Evolutionary conservation across 92 coral and sea anemone species (phyloP).

Genomic region (Palythoa grandiflora): DNA sequence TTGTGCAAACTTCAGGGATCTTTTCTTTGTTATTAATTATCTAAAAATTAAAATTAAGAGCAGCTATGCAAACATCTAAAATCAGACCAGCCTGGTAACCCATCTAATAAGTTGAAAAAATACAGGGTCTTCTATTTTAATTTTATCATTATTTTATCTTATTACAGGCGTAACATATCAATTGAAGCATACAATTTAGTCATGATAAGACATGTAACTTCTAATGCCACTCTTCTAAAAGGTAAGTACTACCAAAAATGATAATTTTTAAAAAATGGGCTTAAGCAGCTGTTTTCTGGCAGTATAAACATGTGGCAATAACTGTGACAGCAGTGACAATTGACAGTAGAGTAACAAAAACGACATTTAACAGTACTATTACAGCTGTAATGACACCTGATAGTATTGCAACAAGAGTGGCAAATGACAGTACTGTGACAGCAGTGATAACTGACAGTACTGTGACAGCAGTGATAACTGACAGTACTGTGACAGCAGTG

Average conservation of each 20-base stretch:
- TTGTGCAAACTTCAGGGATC: too few relatives aligned
- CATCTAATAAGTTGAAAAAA: too few relatives aligned
- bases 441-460: neutral
- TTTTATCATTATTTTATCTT: neutral
- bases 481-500: neutral
- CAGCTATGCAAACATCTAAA: too few relatives aligned
- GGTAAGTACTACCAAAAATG: slow-evolving; percentile 51
- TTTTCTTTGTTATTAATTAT: too few relatives aligned
- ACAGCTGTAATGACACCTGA: neutral
- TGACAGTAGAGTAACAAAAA: neutral
- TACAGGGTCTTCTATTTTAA: too few relatives aligned
- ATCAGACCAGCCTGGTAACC: too few relatives aligned
- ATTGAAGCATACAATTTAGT: slow-evolving; percentile 86
- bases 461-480: neutral
- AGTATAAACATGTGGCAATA: too few relatives aligned
- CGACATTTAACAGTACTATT: neutral
- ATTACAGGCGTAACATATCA: slow-evolving; percentile 83
- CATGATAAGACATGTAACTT: slow-evolving; percentile 77
- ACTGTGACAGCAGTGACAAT: neutral
- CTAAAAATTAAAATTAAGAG: too few relatives aligned
- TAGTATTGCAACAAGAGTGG: neutral
- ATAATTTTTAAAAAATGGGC: too few relatives aligned
- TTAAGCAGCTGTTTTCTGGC: too few relatives aligned
- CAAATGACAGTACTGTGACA: neutral
- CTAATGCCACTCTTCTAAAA: slow-evolving; percentile 56